A percentile compares a stretch with the other conserved stretches of the same genome.
Evolutionary conservation across 2,797 vertebrate genomes (phyloP).

Genomic region (Clarias platycephalus): DNA sequence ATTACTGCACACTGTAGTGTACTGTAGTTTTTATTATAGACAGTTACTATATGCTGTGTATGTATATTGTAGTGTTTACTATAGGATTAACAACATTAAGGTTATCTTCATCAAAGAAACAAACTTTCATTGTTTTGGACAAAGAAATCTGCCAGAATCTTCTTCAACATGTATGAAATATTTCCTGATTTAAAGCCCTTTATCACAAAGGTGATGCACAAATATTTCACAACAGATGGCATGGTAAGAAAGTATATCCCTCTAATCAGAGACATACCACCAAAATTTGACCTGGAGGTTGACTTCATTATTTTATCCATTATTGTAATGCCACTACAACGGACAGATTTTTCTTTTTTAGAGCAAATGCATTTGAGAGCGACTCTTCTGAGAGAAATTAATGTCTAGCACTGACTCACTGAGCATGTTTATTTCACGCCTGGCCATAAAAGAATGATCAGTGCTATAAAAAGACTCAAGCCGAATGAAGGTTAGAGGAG

Average conservation of each 20-base stretch:
- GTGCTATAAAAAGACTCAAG: constrained; percentile 14
- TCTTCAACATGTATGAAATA: not conserved
- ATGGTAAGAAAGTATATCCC: not conserved
- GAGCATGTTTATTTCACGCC: constrained; percentile 11
- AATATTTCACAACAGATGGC: not conserved
- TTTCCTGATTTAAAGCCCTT: not conserved
- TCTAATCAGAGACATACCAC: not conserved
- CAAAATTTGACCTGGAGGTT: not conserved
- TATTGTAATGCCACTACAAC: not conserved
- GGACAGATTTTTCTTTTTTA: not conserved
- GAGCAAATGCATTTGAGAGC: not conserved
- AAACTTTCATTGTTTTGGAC: not conserved
- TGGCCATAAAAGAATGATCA: not conserved
- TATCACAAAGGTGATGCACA: not conserved
- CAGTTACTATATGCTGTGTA: too few relatives aligned
- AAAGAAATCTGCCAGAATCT: not conserved
- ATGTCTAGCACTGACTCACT: constrained; percentile 13
- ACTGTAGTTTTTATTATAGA: too few relatives aligned
- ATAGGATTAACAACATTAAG: too few relatives aligned
- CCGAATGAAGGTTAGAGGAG: constrained; percentile 1
- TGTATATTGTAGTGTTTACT: too few relatives aligned
- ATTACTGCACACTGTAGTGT: too few relatives aligned
- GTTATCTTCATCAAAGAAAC: not conserved
- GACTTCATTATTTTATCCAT: not conserved
- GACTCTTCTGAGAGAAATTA: not conserved